Conservation (phyloP, 53 echinoderm and acorn worm species). For the Crossaster papposus region DNA sequence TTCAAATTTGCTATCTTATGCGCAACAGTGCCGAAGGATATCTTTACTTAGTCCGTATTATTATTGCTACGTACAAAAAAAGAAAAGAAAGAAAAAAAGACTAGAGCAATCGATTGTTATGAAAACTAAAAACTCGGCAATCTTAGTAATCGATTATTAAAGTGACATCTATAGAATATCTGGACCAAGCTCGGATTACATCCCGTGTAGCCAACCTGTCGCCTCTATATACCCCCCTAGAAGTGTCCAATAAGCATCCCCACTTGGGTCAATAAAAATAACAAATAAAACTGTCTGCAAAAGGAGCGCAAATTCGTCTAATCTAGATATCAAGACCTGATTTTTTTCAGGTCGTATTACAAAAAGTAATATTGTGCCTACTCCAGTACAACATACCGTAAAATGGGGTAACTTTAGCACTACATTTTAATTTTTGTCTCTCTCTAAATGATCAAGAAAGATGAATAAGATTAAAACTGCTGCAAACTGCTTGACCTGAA, state of each 20-base stretch:
- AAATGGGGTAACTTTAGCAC: too few relatives aligned
- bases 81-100: neutral
- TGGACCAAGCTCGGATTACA: neutral
- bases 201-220: neutral
- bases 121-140: neutral
- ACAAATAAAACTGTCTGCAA: neutral
- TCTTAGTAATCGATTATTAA: neutral
- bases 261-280: neutral
- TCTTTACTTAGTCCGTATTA: too few relatives aligned
- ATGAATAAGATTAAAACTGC: too few relatives aligned
- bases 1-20: too few relatives aligned
- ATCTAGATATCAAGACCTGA: neutral
- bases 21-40: too few relatives aligned
- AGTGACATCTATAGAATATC: neutral
- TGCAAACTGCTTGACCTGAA: too few relatives aligned
- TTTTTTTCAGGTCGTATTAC: neutral
- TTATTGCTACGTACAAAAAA: too few relatives aligned
- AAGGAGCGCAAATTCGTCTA: neutral
- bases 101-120: neutral
- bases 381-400: neutral
- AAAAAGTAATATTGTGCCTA: neutral
- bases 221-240: neutral
- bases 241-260: neutral
- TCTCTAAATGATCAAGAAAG: too few relatives aligned
- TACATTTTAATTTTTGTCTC: too few relatives aligned